Conservation (phyloP, 2,888 invertebrate species). For the Belgica antarctica region DNA sequence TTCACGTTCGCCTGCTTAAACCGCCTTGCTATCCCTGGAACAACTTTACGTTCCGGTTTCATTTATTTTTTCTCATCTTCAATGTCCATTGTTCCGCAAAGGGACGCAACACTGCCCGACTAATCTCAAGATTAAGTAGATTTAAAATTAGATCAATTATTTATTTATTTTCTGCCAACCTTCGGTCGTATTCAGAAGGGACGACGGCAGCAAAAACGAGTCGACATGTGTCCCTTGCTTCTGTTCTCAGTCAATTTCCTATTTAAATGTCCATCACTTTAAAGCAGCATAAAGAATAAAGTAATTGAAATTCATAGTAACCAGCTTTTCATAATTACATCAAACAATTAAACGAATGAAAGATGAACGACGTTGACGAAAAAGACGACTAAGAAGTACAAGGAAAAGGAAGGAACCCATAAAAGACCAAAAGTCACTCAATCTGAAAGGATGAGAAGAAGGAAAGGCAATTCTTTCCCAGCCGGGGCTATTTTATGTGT, state of each 20-base stretch:
- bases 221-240: slow-evolving; percentile 7
- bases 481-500: not conserved
- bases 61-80: slow-evolving; percentile 2
- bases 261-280: slow-evolving; percentile 26
- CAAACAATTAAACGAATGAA: slow-evolving; percentile 17
- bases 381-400: not conserved
- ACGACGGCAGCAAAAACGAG: slow-evolving; percentile 3
- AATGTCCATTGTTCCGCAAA: slow-evolving; percentile 12
- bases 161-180: not conserved
- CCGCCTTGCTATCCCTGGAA: too few relatives aligned
- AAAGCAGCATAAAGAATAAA: not conserved
- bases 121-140: slow-evolving; percentile 34
- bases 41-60: not conserved
- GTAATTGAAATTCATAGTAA: slow-evolving; percentile 29
- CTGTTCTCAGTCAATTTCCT: slow-evolving; percentile 19
- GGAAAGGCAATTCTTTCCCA: not conserved
- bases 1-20: too few relatives aligned
- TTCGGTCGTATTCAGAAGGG: not conserved
- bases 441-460: not conserved
- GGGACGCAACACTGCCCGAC: not conserved
- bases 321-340: slow-evolving; percentile 26
- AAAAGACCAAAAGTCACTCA: slow-evolving; percentile 30
- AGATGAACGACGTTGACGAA: not conserved
- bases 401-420: slow-evolving; percentile 30
- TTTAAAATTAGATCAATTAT: slow-evolving; percentile 34